phyloP scores from a whole-genome alignment of 2,113 vertebrate genomes.

The Capreolus pygargus region DNA sequence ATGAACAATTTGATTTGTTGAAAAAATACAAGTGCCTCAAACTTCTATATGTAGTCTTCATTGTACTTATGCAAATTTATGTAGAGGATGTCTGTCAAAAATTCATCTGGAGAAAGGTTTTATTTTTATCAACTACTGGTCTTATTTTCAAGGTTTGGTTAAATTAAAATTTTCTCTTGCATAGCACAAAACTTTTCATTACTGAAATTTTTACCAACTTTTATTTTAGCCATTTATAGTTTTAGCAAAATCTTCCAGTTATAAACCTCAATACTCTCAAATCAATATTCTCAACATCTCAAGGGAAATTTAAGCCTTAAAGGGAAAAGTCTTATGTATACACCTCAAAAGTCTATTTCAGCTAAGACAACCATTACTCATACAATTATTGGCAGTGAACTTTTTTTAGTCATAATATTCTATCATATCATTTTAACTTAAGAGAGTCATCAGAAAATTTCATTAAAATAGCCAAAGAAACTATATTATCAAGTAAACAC shows the following conservation, averaged over 20 bases:
- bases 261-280: neutral
- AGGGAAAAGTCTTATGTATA: neutral
- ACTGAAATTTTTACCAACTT: conserved; percentile 5
- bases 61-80: neutral
- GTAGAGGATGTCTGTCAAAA: conserved; percentile 31
- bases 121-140: neutral
- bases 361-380: conserved; percentile 26
- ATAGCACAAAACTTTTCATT: neutral
- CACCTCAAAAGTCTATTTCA: neutral
- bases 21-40: conserved; percentile 13
- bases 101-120: neutral
- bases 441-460: neutral
- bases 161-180: conserved; percentile 37
- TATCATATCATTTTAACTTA: conserved; percentile 17
- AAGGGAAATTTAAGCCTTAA: conserved; percentile 32
- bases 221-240: conserved; percentile 22
- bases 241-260: conserved; percentile 42
- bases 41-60: conserved; percentile 13
- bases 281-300: neutral
- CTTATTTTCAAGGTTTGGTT: neutral
- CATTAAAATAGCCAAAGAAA: conserved; percentile 9
- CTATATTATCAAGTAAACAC: neutral
- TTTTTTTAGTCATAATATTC: conserved; percentile 15
- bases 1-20: neutral
- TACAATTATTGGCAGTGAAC: neutral